Conservation (phyloP, 2,113 vertebrate species). For the Leucosticte australis region DNA sequence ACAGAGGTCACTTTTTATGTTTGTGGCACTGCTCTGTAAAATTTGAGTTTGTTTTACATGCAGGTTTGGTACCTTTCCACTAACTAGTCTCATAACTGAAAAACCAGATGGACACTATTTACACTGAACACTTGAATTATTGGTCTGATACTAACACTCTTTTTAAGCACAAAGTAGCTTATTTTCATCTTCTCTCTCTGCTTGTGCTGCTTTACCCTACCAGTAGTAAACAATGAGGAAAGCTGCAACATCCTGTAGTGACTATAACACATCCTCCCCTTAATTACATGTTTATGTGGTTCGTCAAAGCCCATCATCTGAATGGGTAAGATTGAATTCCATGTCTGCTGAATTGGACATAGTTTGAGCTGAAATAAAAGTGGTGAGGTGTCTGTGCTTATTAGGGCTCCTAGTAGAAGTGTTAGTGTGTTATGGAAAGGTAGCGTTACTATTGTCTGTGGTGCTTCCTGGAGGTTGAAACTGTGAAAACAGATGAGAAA, state of each 20-base stretch:
- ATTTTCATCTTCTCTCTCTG: constrained; percentile 43
- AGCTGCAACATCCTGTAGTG: not conserved
- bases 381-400: constrained; percentile 68
- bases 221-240: constrained; percentile 13
- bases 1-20: not conserved
- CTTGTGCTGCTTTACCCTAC: not conserved
- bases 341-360: not conserved
- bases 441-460: not conserved
- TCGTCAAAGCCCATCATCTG: constrained; percentile 45
- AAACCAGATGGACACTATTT: not conserved
- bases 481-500: not conserved
- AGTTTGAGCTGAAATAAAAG: constrained; percentile 46
- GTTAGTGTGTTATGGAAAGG: not conserved
- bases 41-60: not conserved
- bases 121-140: not conserved
- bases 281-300: constrained; percentile 59
- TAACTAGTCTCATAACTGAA: not conserved
- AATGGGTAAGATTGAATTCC: constrained; percentile 55
- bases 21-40: not conserved
- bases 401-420: constrained; percentile 28
- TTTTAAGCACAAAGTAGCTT: constrained; percentile 25
- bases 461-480: constrained; percentile 1
- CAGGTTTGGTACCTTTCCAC: not conserved
- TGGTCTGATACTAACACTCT: not conserved
- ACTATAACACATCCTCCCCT: constrained; percentile 47